phyloP scores from a whole-genome alignment of 1,140 invertebrate species.

The Bicyclus anynana region DNA sequence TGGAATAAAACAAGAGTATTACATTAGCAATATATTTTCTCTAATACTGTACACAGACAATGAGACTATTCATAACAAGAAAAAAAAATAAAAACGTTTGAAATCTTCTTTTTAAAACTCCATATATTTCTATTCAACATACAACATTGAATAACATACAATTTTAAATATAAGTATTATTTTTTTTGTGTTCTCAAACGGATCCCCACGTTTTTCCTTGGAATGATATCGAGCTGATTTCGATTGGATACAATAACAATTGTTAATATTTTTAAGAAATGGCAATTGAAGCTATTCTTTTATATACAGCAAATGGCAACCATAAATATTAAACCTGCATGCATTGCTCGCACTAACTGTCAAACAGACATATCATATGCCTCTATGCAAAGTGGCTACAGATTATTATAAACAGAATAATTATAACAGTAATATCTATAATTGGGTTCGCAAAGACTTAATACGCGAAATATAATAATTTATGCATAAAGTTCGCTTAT shows the following conservation, averaged over 20 bases:
- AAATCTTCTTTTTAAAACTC: conserved; percentile 55
- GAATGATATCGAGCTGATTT: conserved; percentile 74
- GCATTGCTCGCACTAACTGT: neutral
- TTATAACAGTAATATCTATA: conserved; percentile 51
- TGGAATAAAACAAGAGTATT: conserved; percentile 53
- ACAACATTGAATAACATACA: conserved; percentile 72
- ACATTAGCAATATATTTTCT: conserved; percentile 64
- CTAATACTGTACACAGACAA: conserved; percentile 66
- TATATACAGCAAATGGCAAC: conserved; percentile 59
- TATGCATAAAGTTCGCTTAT: conserved; percentile 37
- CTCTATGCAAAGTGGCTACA: conserved; percentile 39
- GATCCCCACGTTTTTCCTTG: conserved; percentile 43
- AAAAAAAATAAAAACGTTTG: conserved; percentile 51
- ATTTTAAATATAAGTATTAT: conserved; percentile 50
- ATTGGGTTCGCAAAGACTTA: conserved; percentile 43
- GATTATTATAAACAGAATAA: conserved; percentile 49
- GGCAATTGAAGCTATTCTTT: conserved; percentile 52
- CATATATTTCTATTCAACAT: conserved; percentile 73
- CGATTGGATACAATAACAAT: conserved; percentile 30
- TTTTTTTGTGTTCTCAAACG: conserved; percentile 51
- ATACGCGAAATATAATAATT: conserved; percentile 40
- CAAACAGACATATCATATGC: conserved; percentile 21
- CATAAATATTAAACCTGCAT: conserved; percentile 31
- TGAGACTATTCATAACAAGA: conserved; percentile 42
- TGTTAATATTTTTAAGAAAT: conserved; percentile 37